Percentiles rank a stretch among this genome's conserved stretches.
These are phyloP conservation scores for Nomada goodeniana DNA, from an alignment of 2,888 invertebrate species.

Conservation along the genomic window DNA sequence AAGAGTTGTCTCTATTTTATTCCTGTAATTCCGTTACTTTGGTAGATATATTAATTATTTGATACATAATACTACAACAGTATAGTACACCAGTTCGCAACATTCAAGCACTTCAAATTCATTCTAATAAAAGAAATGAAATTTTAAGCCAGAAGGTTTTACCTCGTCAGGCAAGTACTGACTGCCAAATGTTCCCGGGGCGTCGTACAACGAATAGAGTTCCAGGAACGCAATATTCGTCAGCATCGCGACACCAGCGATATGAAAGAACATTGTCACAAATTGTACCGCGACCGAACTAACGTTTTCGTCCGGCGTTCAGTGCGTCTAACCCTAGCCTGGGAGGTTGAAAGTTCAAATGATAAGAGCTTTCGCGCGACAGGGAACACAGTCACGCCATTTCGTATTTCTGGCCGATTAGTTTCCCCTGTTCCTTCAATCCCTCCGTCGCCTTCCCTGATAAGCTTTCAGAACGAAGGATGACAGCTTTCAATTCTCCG, in stretches of 20 bases:
- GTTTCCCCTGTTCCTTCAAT: neutral
- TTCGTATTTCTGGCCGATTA: conserved; percentile 12
- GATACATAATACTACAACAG: neutral
- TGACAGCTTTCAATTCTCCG: neutral
- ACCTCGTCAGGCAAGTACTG: conserved; percentile 47
- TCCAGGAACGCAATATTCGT: conserved; percentile 61
- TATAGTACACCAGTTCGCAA: no score
- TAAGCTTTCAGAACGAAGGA: neutral
- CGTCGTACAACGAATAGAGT: conserved; percentile 41
- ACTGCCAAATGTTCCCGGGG: neutral
- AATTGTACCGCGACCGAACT: conserved; percentile 15
- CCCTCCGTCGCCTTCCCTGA: neutral
- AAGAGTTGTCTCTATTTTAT: neutral
- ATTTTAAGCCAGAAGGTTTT: conserved; percentile 18
- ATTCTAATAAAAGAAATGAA: neutral
- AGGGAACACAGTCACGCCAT: conserved; percentile 18
- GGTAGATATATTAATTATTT: neutral
- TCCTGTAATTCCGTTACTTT: neutral
- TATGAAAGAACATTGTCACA: conserved; percentile 57
- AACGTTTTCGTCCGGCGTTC: conserved; percentile 2
- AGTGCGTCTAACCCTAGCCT: conserved; percentile 21
- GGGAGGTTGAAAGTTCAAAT: conserved; percentile 51
- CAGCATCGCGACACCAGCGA: conserved; percentile 47
- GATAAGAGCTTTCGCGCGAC: conserved; percentile 55
- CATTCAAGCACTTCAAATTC: no score